A percentile compares a stretch with the other conserved stretches of the same genome.
Evolutionary conservation across 37 sponge, comb jelly and placozoan genomes (phyloP).

Genomic region (Aplysina aerophoba): DNA sequence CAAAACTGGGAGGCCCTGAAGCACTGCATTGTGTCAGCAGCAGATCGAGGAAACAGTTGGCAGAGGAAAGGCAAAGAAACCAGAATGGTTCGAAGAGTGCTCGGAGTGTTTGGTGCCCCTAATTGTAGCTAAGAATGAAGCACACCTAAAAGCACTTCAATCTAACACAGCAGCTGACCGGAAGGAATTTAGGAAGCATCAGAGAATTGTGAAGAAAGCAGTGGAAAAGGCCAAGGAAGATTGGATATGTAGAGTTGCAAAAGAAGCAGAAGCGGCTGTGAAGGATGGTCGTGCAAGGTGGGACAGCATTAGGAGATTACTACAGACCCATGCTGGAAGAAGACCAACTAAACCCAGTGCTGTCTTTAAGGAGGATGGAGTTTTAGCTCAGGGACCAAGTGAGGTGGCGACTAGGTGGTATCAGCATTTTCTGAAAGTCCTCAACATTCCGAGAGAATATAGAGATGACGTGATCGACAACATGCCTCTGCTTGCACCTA

Average conservation of each 20-base stretch:
- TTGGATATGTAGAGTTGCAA: slow-evolving; percentile 28
- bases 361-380: neutral
- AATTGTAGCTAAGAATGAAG: slow-evolving; percentile 39
- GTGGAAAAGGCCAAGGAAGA: slow-evolving; percentile 44
- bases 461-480: slow-evolving; percentile 10
- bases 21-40: neutral
- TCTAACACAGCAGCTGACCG: neutral
- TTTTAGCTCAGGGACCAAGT: neutral
- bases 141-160: slow-evolving; percentile 21
- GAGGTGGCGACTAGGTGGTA: slow-evolving; percentile 35
- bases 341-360: slow-evolving; percentile 19
- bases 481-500: slow-evolving; percentile 25
- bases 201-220: slow-evolving; percentile 51
- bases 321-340: slow-evolving; percentile 18
- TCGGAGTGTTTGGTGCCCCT: slow-evolving; percentile 27
- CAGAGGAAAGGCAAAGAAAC: slow-evolving; percentile 39
- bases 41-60: slow-evolving; percentile 28
- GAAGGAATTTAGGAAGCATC: slow-evolving; percentile 28
- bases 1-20: slow-evolving; percentile 14
- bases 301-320: slow-evolving; percentile 46
- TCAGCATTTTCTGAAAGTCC: slow-evolving; percentile 13
- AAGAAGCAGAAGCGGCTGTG: slow-evolving; percentile 30
- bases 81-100: slow-evolving; percentile 49
- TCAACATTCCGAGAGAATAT: slow-evolving; percentile 27
- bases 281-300: slow-evolving; percentile 35